Percentiles rank a stretch among this genome's conserved stretches.
phyloP scores from a whole-genome alignment of 2,113 vertebrate species.

The Amblyornis subalaris region DNA sequence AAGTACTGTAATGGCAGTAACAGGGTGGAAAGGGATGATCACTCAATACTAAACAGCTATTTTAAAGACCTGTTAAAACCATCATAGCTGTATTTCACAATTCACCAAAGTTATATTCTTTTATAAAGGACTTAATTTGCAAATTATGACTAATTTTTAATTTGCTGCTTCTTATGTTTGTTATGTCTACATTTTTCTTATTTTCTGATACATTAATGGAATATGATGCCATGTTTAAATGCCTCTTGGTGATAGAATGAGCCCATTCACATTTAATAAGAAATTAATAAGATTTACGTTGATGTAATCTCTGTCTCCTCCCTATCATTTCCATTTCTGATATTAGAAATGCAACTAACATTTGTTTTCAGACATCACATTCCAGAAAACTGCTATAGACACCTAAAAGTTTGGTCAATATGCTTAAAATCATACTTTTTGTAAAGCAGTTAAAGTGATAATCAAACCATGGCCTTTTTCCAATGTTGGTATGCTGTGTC shows the following conservation, averaged over 20 bases:
- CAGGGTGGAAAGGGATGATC: background rate
- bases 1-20: background rate
- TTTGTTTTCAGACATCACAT: background rate
- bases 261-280: background rate
- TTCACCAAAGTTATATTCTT: background rate
- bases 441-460: background rate
- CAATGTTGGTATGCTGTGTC: accelerated
- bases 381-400: background rate
- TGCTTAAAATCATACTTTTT: background rate
- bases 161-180: background rate
- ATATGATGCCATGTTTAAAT: background rate
- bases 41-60: background rate
- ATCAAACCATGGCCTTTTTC: background rate
- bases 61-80: background rate
- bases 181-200: background rate
- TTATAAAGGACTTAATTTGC: background rate
- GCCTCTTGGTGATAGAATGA: background rate
- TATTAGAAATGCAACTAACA: background rate
- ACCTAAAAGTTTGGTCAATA: background rate
- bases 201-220: background rate
- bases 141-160: background rate
- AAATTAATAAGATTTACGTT: background rate
- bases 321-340: background rate
- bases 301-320: background rate
- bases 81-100: background rate